A percentile compares a stretch with the other conserved stretches of the same genome.
Conservation (phyloP, 2,113 vertebrate species). For the Rostratula benghalensis region DNA sequence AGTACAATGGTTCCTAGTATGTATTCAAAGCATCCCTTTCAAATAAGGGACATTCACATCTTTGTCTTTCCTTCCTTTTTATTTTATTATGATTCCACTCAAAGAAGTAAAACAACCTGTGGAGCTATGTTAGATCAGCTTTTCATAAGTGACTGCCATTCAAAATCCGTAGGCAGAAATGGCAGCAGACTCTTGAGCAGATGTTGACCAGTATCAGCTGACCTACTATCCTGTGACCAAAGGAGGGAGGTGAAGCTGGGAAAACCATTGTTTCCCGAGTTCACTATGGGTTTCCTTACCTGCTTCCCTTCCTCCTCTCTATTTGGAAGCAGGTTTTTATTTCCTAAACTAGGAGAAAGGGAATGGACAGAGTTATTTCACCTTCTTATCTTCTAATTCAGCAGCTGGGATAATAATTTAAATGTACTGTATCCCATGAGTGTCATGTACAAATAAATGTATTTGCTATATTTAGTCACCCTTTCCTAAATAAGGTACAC, state of each 20-base stretch:
- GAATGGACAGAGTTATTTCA: neutral
- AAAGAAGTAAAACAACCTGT: neutral
- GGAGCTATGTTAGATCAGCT: neutral
- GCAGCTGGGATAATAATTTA: neutral
- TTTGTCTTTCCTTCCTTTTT: neutral
- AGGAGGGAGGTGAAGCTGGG: neutral
- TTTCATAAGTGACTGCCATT: neutral
- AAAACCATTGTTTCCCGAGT: neutral
- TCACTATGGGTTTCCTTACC: neutral
- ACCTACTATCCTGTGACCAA: neutral
- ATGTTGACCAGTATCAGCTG: neutral
- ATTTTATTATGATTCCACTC: neutral
- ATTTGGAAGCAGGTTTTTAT: neutral
- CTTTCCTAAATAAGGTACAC: neutral
- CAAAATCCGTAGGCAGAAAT: neutral
- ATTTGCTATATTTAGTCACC: neutral
- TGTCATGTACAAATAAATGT: neutral
- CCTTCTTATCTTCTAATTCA: neutral
- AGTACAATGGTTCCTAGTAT: neutral
- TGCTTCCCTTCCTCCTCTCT: neutral
- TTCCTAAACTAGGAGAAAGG: neutral
- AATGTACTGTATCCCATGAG: fast-evolving
- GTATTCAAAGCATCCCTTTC: neutral
- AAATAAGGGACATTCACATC: neutral
- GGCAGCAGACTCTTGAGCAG: neutral